phyloP scores from a whole-genome alignment of 2,797 vertebrate species.

The Danionella dracula region DNA sequence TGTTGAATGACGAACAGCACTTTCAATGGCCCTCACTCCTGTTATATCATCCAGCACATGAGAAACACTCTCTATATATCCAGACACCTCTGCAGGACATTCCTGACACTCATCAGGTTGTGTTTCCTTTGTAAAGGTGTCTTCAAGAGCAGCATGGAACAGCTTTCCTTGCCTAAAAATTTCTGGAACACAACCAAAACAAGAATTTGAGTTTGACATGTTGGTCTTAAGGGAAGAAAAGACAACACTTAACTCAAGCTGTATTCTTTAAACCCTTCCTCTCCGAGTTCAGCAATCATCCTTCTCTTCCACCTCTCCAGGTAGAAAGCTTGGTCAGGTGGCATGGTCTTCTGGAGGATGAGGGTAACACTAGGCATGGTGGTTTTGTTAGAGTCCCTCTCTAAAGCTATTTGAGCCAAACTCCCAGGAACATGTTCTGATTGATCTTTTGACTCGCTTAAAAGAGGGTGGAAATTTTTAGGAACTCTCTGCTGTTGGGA shows the following conservation, averaged over 20 bases:
- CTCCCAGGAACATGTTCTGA: conserved; percentile 41
- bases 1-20: conserved; percentile 75
- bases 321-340: conserved; percentile 77
- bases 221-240: no score
- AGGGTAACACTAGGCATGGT: conserved; percentile 80
- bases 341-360: conserved; percentile 86
- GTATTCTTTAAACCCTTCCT: conserved; percentile 85
- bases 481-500: conserved; percentile 51
- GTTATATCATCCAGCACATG: conserved; percentile 76
- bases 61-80: conserved; percentile 80
- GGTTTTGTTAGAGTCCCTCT: conserved; percentile 48
- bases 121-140: conserved; percentile 59
- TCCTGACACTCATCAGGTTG: conserved; percentile 36
- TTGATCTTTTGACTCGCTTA: conserved; percentile 55
- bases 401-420: conserved; percentile 69
- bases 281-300: conserved; percentile 84
- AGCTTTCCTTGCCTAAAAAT: conserved; percentile 80
- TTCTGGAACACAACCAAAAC: no score
- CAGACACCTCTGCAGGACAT: conserved; percentile 53
- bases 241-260: conserved; percentile 64
- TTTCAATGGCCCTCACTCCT: conserved; percentile 82
- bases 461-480: conserved; percentile 67
- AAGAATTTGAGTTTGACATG: background rate
- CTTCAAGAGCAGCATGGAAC: conserved; percentile 83
- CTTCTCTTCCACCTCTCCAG: conserved; percentile 87